A percentile compares a stretch with the other conserved stretches of the same genome.
Evolutionary conservation across 2,797 vertebrate species (phyloP).

Genomic region (Myoxocephalus aenaeus): DNA sequence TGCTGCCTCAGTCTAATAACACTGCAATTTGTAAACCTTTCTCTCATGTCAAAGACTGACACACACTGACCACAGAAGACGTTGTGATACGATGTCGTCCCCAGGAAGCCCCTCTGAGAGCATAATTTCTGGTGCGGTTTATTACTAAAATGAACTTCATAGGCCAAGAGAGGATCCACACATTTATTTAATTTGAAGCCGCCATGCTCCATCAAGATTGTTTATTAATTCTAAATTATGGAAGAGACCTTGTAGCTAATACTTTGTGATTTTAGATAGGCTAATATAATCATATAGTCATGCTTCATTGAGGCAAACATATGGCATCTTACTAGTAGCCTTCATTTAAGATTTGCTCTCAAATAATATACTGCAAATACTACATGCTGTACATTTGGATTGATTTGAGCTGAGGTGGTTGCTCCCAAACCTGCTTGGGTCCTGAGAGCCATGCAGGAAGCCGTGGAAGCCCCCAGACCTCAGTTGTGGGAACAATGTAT

Average conservation of each 20-base stretch:
- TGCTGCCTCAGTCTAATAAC: slow-evolving; percentile 87
- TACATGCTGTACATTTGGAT: neutral
- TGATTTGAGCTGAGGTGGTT: neutral
- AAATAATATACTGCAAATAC: neutral
- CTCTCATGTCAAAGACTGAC: slow-evolving; percentile 60
- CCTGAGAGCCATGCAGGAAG: neutral
- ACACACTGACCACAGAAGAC: slow-evolving; percentile 29
- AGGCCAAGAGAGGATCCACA: slow-evolving; percentile 6
- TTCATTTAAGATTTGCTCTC: neutral
- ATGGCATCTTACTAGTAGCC: neutral
- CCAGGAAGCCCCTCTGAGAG: slow-evolving; percentile 8
- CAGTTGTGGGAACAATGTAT: neutral
- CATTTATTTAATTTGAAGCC: neutral
- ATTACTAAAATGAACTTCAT: neutral
- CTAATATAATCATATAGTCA: neutral
- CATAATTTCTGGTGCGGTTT: slow-evolving; percentile 22
- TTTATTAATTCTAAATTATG: neutral
- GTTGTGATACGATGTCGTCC: slow-evolving; percentile 21
- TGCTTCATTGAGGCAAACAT: neutral
- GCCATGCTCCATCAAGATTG: neutral
- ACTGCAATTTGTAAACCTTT: slow-evolving; percentile 52
- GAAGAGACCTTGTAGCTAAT: neutral
- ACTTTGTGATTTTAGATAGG: neutral
- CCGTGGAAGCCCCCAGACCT: neutral
- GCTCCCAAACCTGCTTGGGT: neutral